phyloP scores from a whole-genome alignment of 2,113 vertebrate genomes.

The Sinocyclocheilus anshuiensis region DNA sequence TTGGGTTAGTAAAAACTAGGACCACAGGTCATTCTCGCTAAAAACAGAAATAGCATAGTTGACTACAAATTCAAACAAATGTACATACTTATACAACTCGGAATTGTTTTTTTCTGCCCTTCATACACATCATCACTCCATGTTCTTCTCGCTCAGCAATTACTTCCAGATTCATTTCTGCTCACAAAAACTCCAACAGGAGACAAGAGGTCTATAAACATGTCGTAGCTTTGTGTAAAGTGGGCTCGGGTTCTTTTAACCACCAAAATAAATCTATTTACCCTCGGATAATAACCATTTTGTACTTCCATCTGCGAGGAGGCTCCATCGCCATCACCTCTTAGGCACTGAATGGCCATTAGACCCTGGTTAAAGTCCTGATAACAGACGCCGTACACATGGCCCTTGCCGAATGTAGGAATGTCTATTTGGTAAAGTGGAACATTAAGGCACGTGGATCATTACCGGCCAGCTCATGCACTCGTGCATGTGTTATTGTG shows the following conservation, averaged over 20 bases:
- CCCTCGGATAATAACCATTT: slow-evolving; percentile 22
- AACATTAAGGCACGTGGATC: slow-evolving; percentile 22
- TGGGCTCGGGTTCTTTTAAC: neutral
- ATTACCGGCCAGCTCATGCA: slow-evolving; percentile 18
- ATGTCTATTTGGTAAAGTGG: slow-evolving; percentile 26
- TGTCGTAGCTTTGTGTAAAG: neutral
- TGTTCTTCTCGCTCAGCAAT: neutral
- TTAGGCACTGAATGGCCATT: slow-evolving; percentile 14
- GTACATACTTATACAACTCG: neutral
- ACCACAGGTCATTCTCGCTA: neutral
- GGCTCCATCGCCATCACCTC: neutral
- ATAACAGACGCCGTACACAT: slow-evolving; percentile 19
- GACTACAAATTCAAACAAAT: neutral
- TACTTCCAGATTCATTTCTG: neutral
- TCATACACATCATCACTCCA: neutral
- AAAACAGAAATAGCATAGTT: slow-evolving; percentile 11
- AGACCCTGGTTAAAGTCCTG: neutral
- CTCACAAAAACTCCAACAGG: neutral
- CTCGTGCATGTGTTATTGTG: slow-evolving; percentile 6
- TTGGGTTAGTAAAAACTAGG: neutral
- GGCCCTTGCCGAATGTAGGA: neutral
- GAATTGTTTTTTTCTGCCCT: neutral
- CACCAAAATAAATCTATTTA: slow-evolving; percentile 39
- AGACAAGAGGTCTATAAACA: slow-evolving; percentile 5
- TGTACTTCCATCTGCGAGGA: slow-evolving; percentile 19